Evolutionary conservation across 2,888 invertebrate species (phyloP).

Genomic region (Busseola fusca): DNA sequence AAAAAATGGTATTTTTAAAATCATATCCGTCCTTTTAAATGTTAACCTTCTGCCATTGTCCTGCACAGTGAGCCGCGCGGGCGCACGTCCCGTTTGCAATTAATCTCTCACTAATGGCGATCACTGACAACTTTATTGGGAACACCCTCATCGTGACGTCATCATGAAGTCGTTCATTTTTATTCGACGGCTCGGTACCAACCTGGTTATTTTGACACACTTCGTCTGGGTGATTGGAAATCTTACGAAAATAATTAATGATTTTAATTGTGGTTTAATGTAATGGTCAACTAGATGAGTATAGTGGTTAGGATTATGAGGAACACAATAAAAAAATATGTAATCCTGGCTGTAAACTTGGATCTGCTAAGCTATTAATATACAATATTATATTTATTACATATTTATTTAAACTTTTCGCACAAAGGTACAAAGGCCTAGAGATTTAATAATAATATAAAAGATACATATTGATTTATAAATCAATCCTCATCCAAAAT

Average conservation of each 20-base stretch:
- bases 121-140: conserved; percentile 54
- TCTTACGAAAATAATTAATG: conserved; percentile 3
- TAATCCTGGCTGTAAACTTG: no score
- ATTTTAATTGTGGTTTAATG: conserved; percentile 13
- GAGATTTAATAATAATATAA: no score
- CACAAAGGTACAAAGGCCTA: no score
- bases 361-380: not conserved
- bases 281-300: not conserved
- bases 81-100: conserved; percentile 44
- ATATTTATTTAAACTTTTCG: no score
- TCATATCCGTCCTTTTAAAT: not conserved
- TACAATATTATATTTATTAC: no score
- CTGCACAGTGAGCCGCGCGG: not conserved
- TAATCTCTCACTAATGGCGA: conserved; percentile 53
- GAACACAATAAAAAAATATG: not conserved
- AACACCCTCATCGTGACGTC: conserved; percentile 42
- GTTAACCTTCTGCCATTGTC: conserved; percentile 20
- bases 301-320: not conserved
- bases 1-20: no score
- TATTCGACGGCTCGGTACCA: conserved; percentile 20
- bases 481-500: not conserved
- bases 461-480: not conserved
- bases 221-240: conserved; percentile 30
- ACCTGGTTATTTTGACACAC: conserved; percentile 22
- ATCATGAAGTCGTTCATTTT: conserved; percentile 27